Percentiles rank a stretch among this genome's conserved stretches.
Evolutionary conservation across 2,113 vertebrate genomes (phyloP).

Genomic region (Seriola rivoliana): DNA sequence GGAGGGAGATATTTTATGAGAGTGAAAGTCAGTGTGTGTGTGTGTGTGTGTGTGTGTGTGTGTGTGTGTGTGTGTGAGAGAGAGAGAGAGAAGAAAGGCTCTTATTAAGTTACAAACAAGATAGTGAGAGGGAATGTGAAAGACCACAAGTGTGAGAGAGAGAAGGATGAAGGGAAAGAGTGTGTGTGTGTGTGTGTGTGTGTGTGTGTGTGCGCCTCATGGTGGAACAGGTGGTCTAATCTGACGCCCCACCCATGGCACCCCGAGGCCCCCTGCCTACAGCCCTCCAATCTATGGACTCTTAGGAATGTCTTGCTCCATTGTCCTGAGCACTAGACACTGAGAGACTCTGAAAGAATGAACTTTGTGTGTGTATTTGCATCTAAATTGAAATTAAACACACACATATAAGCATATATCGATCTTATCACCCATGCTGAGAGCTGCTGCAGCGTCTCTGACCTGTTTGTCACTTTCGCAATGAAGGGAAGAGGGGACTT

Average conservation of each 20-base stretch:
- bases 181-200: conserved; percentile 31
- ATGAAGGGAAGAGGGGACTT: not conserved
- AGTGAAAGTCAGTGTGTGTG: conserved; percentile 33
- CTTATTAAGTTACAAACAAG: conserved; percentile 64
- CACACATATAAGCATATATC: conserved; percentile 26
- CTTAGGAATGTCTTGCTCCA: conserved; percentile 63
- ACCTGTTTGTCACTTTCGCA: conserved; percentile 23
- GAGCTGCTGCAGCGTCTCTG: conserved; percentile 9
- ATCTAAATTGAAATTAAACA: conserved; percentile 50
- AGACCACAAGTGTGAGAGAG: conserved; percentile 55
- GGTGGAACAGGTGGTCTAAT: conserved; percentile 81
- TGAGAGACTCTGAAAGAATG: conserved; percentile 2
- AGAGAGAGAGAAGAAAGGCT: conserved; percentile 28
- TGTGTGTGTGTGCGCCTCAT: conserved; percentile 45
- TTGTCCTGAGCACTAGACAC: conserved; percentile 34
- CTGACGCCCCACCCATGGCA: conserved; percentile 62
- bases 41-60: conserved; percentile 10
- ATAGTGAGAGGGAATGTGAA: conserved; percentile 59
- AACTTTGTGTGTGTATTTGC: conserved; percentile 7
- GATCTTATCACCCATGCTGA: conserved; percentile 6
- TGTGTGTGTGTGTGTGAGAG: not conserved
- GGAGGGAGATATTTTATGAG: conserved; percentile 60
- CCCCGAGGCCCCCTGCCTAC: conserved; percentile 33
- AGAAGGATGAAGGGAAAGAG: conserved; percentile 45
- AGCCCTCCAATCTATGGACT: conserved; percentile 52